A percentile compares a stretch with the other conserved stretches of the same genome.
Evolutionary conservation across 2,113 vertebrate species (phyloP).

Genomic region (Burhinus bistriatus): DNA sequence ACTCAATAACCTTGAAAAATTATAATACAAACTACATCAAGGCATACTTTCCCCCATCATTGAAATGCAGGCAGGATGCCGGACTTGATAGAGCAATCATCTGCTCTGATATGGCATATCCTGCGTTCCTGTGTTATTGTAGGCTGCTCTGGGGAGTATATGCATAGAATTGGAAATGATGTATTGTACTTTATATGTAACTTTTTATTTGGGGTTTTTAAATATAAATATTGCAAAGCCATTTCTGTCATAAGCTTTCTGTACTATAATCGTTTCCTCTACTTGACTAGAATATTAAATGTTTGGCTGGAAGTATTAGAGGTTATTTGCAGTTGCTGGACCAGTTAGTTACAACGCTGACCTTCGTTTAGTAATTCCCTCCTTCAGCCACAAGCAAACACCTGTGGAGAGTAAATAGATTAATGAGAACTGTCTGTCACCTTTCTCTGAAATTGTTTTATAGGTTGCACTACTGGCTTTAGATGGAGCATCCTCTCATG

Average conservation of each 20-base stretch:
- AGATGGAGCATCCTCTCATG: background rate
- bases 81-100: background rate
- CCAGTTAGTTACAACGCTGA: background rate
- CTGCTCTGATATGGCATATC: background rate
- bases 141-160: background rate
- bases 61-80: slow-evolving; percentile 16
- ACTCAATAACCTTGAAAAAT: slow-evolving; percentile 41
- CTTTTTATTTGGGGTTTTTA: slow-evolving; percentile 15
- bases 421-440: background rate
- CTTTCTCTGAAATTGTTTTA: background rate
- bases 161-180: slow-evolving; percentile 3
- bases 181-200: background rate
- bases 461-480: background rate
- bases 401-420: background rate
- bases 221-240: background rate
- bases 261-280: background rate
- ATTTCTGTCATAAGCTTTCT: slow-evolving; percentile 23
- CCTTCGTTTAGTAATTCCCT: background rate
- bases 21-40: background rate
- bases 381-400: background rate
- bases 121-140: background rate
- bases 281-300: background rate
- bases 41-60: background rate
- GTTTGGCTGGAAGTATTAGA: background rate
- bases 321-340: background rate